Percentiles rank a stretch among this genome's conserved stretches.
Evolutionary conservation across 2,113 vertebrate genomes (phyloP).

Genomic region (Callipepla squamata): DNA sequence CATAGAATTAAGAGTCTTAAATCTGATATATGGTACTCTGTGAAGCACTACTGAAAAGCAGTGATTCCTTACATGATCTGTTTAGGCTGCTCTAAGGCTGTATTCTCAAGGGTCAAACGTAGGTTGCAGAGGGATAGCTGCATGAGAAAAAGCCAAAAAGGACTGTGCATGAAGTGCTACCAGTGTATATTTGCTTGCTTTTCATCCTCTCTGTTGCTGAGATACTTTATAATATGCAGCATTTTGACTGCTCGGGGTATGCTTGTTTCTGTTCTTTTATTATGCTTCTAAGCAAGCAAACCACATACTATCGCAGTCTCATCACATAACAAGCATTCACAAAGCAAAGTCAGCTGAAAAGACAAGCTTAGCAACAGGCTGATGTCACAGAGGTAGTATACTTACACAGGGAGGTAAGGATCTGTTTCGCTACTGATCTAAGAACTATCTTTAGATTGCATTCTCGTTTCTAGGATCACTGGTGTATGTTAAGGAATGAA

Average conservation of each 20-base stretch:
- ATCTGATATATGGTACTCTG: background rate
- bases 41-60: background rate
- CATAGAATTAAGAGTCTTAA: background rate
- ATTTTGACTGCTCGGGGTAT: background rate
- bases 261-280: background rate
- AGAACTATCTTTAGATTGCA: conserved; percentile 10
- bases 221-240: accelerated
- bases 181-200: background rate
- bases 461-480: conserved; percentile 11
- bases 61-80: background rate
- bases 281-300: background rate
- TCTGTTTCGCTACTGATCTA: background rate
- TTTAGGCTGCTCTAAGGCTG: background rate
- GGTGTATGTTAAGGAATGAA: background rate
- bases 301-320: background rate
- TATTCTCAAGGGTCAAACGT: background rate
- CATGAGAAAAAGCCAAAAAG: background rate
- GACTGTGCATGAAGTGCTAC: background rate
- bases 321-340: background rate
- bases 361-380: background rate
- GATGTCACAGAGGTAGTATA: background rate
- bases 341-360: background rate
- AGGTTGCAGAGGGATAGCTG: background rate
- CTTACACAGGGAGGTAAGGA: background rate
- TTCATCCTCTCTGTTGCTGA: background rate